Evolutionary conservation across 1,140 invertebrate genomes (phyloP).

Genomic region (Brachionus rubens): DNA sequence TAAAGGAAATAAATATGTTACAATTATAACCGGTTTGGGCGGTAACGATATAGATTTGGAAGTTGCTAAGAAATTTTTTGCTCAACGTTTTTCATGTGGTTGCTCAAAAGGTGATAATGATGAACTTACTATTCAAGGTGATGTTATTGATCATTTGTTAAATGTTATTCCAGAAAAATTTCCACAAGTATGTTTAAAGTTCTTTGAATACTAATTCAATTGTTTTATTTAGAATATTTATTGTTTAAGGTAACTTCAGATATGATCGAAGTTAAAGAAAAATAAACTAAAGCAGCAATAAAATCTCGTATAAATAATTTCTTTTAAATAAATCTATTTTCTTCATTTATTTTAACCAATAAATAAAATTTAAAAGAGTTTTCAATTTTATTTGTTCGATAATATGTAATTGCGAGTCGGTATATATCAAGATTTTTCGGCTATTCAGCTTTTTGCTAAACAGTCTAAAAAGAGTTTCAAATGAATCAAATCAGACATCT

Average conservation of each 20-base stretch:
- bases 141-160: slow-evolving; percentile 88
- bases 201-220: too few species aligned
- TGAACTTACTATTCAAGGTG: slow-evolving; percentile 95
- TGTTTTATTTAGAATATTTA: too few species aligned
- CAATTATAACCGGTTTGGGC: slow-evolving; percentile 69
- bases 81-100: slow-evolving; percentile 94
- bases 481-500: too few species aligned
- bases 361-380: too few species aligned
- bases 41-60: slow-evolving; percentile 95
- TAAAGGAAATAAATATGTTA: slow-evolving; percentile 98
- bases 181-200: neutral
- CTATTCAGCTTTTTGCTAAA: too few species aligned
- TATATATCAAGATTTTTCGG: too few species aligned
- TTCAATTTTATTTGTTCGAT: too few species aligned
- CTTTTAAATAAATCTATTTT: too few species aligned
- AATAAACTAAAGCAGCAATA: neutral
- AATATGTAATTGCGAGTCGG: too few species aligned
- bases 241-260: neutral
- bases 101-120: slow-evolving; percentile 96
- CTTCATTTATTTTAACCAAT: too few species aligned
- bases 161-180: slow-evolving; percentile 94
- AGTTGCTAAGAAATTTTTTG: slow-evolving; percentile 95
- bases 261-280: slow-evolving; percentile 32
- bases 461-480: too few species aligned
- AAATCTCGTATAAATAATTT: neutral